Evolutionary conservation across 2,888 invertebrate genomes (phyloP), one percentile per base, ranked within the genome.

Genomic region (Xylophagus ater): DNA sequence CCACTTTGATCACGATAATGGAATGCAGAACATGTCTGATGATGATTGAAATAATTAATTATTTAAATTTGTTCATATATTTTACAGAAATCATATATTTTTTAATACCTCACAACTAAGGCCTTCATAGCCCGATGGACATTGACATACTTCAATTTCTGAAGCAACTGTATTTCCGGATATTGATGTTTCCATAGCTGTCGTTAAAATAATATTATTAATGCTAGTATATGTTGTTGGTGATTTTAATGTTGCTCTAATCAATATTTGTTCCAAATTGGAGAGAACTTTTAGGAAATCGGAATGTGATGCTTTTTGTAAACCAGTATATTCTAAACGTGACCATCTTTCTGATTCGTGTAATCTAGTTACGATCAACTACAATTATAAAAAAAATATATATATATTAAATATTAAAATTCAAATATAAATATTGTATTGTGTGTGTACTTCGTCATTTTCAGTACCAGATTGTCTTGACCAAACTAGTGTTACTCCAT

Each of bases 271-370:
- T 51, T 87, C 81, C 9, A 98, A 64, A 52, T 85, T 83, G 18
- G 86, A 77, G 7, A 98, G 67, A 0, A 86, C 86, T 44, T 74
- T 79, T 70, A 98, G 73, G 43, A 98, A 72, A 55, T 92, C 86
- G 40, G 78, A 74, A 19, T 94, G 75, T 1, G 81, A 79, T 0
- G 82, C 77, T 2, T 68, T 62, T 29, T 68, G 64, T 4, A 72
- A 70, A 1, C 73, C 73, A 29, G 65, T 64, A 7, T 65, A 61
- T 42, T 68, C 65, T 25, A 70, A 43, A 20, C 73, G 68, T 24
- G 68, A 67, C 87, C 87, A 88, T 23, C 85, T 83, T 26, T 70
- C 72, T 2, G 65, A 63, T 53, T 85, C 81, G 28, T 70, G 70
- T 19, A 87, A 57, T 1, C 71, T 79, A 47, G 72, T 71, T 50